Evolutionary conservation across 2,797 vertebrate genomes (phyloP), one percentile per base, ranked within the genome.

Genomic region (Heterohyrax brucei): DNA sequence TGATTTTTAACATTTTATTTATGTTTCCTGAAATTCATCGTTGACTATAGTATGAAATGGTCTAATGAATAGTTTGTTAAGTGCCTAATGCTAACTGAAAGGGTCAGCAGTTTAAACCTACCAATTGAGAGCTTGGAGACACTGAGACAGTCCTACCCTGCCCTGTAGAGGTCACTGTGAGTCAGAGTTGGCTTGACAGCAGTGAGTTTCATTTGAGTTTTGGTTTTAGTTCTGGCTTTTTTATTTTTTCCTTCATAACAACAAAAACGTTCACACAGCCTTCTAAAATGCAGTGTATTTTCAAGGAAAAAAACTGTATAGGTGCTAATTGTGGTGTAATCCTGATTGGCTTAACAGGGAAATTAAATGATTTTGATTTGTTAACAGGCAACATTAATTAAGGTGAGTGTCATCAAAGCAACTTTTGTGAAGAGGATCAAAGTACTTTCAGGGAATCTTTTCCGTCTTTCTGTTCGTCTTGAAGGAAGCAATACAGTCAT

Each of bases 231-330:
- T 56, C 53, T 56, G 53, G 53, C 53, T 56, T 56, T 56, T 56
- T 16, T 12, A 72, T 61, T 82, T 90, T 89, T 89, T 88, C 61
- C 12, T 56, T 93, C 22, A 33, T 96, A 95, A 85, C 72, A 93
- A 89, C 92, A 61, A 87, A 73, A 90, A 48, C 64, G 21, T 82
- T 88, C 50, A 90, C 8, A 79, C 22, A 92, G 59, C 75, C 26
- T 68, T 87, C 33, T 84, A 50, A 95, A 92, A 89, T 10, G 16
- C 70, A 72, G 28, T 12, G 24, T 92, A 26, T 81, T 96, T 95
- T 95, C 21, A 78, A 61, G 53, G 39, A 53, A 86, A 87, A 87
- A 59, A 39, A 39, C 39, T 28, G 7, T 79, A 28, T 73, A 66
- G 68, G 30, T 91, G 83, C 10, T 86, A 87, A 83, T 89, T 96